Evolutionary conservation across 2,113 vertebrate species (phyloP), one percentile per base, ranked within the genome.

Genomic region (Chionomys nivalis): DNA sequence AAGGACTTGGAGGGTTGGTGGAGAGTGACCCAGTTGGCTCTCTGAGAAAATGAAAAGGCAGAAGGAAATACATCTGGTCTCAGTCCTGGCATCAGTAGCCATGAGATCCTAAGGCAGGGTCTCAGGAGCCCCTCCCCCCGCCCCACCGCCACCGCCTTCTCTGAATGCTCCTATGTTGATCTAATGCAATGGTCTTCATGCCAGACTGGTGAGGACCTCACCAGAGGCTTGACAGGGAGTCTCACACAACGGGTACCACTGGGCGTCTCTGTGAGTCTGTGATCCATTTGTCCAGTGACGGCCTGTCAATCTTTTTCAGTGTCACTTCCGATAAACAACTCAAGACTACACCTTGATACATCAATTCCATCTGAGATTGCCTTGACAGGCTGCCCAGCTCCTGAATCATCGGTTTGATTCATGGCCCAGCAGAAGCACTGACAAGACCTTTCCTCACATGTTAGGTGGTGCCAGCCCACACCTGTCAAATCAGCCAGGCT

Each of bases 291-390:
- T 81, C 94, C 94, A 55, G 87, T 87, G 92, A 79, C 93, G 83
- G 76, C 90, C 95, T 94, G 95, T 95, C 96, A 96, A n/a, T 95
- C 96, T 97, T 87, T 81, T 42, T 88, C 31, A 7, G 94, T 90
- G 89, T 96, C 90, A 77, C 79, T 97, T 96, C 78, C 1, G 2
- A 94, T 96, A 95, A 97, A 92, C 90, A 89, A 61, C 94, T 88
- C 55, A 19, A 87, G 92, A 85, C 89, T 73, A 96, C 63, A 94
- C 95, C 85, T 96, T 66, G 89, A 96, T 96, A 61, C 63, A 91
- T 97, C 96, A 63, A 73, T 96, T 97, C 93, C 96, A 96, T 89
- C 89, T 87, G 63, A 82, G 85, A 82, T 33, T 91, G 70, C 90
- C 55, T 73, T 92, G 95, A 97, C 72, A 82, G 96, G 52, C 58